Base-by-base conservation (phyloP, 2,113 vertebrate genomes). In the Neogobius melanostomus region DNA sequence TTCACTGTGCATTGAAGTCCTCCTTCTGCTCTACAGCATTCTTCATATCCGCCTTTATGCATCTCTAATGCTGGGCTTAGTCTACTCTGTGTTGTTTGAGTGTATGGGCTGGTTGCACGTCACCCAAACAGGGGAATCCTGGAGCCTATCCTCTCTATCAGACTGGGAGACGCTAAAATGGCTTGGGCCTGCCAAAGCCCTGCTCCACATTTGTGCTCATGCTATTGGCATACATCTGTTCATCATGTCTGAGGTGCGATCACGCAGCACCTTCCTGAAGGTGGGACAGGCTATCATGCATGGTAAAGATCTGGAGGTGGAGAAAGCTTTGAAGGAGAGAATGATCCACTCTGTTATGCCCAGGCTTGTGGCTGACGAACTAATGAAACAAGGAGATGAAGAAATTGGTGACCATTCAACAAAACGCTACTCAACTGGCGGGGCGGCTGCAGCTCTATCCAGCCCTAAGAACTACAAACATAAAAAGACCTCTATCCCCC, bases 321-420 rank as follows among this genome's bases (percentile, higher is more conserved):
- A 99, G 88, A 99, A 99, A 90, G 98, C 96, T 50, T 91, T 99
- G 74, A 99, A 99, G 89, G 98, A 99, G 90, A 91, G 97, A 65
- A 99, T 99, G 97, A 99, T 99, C 90, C 98, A 99, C 84, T 99
- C 98, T 0, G 98, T 99, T 74, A 99, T 99, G 98, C 98, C 98
- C 36, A 91, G 95, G 83, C 89, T 95, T 45, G 97, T 99, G 75
- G 98, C 98, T 0, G 96, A 99, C 63, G 96, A 99, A 75, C 88
- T 99, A 76, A 96, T 99, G 98, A 98, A 95, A 82, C 98, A 97
- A 83, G 96, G 98, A 0, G 98, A 99, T 11, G 98, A 99, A 48
- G 98, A 99, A 82, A 93, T 95, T 0, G 88, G 88, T 0, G 87
- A 96, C 86, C 93, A 91, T 80, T 96, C 95, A 0, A 82, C 93